Evolutionary conservation across 2,113 vertebrate genomes (phyloP).

Genomic region (Illadopsis cleaveri): DNA sequence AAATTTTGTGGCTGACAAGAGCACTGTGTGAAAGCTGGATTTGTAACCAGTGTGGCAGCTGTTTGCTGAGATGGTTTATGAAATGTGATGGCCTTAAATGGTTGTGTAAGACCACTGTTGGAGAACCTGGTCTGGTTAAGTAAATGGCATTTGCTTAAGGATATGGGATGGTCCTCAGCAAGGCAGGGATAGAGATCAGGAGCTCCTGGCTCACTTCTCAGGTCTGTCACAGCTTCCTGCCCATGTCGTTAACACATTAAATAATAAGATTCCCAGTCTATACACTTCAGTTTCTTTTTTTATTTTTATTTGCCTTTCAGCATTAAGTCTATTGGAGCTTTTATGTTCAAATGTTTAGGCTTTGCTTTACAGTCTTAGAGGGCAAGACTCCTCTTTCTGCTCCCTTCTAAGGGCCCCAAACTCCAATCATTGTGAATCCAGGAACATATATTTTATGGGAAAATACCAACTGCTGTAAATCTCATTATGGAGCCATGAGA

Average conservation of each 20-base stretch:
- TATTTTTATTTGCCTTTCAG: background rate
- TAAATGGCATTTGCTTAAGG: slow-evolving; percentile 19
- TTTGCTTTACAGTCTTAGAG: background rate
- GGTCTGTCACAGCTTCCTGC: background rate
- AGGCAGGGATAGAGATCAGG: background rate
- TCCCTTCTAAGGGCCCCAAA: background rate
- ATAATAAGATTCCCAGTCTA: background rate
- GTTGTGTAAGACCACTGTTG: background rate
- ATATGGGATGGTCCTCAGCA: background rate
- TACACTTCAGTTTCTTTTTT: background rate
- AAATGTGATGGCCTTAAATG: rapidly evolving
- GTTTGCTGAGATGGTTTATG: background rate
- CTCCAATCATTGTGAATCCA: background rate
- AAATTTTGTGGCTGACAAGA: background rate
- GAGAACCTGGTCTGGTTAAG: background rate
- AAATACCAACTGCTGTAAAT: slow-evolving; percentile 6
- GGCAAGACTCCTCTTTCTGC: background rate
- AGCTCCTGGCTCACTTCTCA: background rate
- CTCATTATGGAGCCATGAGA: background rate
- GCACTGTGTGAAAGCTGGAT: background rate
- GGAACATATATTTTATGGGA: background rate
- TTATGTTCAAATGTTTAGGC: background rate
- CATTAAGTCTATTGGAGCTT: background rate
- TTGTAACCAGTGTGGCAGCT: background rate
- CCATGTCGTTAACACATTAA: background rate